Evolutionary conservation across 2,797 vertebrate genomes (phyloP), one percentile per base, ranked within the genome.

Genomic region (Tragelaphus oryx): DNA sequence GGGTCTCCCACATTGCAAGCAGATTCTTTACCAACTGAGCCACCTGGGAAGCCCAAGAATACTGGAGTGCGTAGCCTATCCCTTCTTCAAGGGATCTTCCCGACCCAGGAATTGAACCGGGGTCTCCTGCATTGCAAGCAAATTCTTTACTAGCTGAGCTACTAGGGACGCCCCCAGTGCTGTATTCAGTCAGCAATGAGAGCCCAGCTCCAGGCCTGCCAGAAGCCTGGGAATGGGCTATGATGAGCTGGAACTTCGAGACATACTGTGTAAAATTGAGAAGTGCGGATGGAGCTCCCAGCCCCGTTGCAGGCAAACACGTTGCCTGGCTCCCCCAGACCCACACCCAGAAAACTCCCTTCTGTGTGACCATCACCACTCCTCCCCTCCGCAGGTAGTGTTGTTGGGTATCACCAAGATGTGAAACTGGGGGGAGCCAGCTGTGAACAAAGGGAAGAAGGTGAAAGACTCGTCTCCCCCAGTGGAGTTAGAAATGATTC

Each of bases 371-470:
- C 26, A 4, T 18, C 28, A 6, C 30, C 44, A 6, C 52, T 30
- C 48, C 24, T 59, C 33, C 33, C 79, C 22, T 12, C n/a, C 0
- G 1, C 6, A 6, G 44, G 85, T 89, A 96, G 94, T 82, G 78
- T 12, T 86, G 96, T 75, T 96, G 96, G 97, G 89, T 62, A 93
- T 87, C 97, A 82, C 93, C 97, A 94, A 97, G 95, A 97, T 97
- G 97, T 96, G 97, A 98, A 97, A 94, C 97, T 37, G 88, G 89
- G 97, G 98, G 95, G 22, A 62, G 89, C 78, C 74, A 33, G 85
- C 79, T 93, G 54, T 48, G 60, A 76, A 75, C 26, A 9, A 46
- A 80, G 87, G 95, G 93, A 93, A 75, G 88, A 96, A 82, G 76
- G 85, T 92, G 96, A 97, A 97, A 98, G 97, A 60, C 55, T 96